Evolutionary conservation across 2,888 invertebrate genomes (phyloP), one percentile per base, ranked within the genome.

Genomic region (Helobdella robusta): DNA sequence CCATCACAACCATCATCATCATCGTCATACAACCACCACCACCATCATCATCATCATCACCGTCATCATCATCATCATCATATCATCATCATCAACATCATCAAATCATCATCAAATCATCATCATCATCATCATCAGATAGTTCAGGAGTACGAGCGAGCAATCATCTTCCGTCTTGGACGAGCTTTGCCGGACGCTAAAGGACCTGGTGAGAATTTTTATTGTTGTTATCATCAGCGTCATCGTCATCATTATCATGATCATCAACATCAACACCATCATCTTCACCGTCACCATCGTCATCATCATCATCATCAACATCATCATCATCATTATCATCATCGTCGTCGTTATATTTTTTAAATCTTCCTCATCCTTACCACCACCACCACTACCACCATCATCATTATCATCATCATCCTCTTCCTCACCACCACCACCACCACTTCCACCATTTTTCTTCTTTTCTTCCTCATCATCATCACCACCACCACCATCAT

Each of bases 141-240:
- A 56, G 76, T 77, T 5, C 73, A 74, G 66, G 77, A 77, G 66
- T 77, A 78, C 70, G 76, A 77, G 65, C 58, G 77, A 66, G 73
- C 76, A 71, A 76, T 76, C 44, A 72, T 77, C 34, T 77, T 77
- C 69, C 73, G 77, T 6, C 68, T 77, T 5, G 77, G 77, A 5
- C 68, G 75, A 56, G 70, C 75, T 8, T 63, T 71, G 18, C 67
- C 65, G 30, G 66, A 71, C 67, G 70, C 74, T 70, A 32, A 70
- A 69, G 71, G 77, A 73, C 62, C 77, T 72, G 35, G 77, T 76
- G 1, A 18, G 23, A 25, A 6, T 48, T 46, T 46, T 59, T 35
- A 25, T 54, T 32, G 32, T n/a, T n/a, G n/a, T n/a, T n/a, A 40
- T 18, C 64, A 40, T 58, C 56, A 25, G 0, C 61, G 1, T 56